These are phyloP conservation scores for Amphimedon queenslandica DNA, from an alignment of 37 sponge, comb jelly and placozoan genomes.

Conservation along the genomic window DNA sequence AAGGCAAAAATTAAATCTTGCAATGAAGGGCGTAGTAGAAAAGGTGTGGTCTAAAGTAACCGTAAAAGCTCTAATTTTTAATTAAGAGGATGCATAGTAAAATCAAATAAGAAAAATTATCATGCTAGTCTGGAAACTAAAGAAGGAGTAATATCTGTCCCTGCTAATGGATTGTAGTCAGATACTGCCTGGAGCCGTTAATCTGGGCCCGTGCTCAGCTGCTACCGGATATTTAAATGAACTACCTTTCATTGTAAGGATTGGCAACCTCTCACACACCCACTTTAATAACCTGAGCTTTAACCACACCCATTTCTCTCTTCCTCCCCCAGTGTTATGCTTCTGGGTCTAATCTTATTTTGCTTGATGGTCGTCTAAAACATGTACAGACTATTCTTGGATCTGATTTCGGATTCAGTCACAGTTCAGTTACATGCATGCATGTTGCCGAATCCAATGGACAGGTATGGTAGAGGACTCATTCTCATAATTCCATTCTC, in stretches of 20 bases:
- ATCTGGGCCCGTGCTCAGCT: conserved; percentile 51
- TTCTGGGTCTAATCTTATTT: conserved; percentile 66
- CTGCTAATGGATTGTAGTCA: conserved; percentile 54
- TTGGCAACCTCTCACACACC: background rate
- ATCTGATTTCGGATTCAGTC: conserved; percentile 31
- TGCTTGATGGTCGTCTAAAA: conserved; percentile 50
- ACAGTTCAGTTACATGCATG: conserved; percentile 29
- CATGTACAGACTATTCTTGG: conserved; percentile 73
- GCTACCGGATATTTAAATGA: conserved; percentile 52
- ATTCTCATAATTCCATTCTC: background rate
- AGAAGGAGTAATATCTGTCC: no score
- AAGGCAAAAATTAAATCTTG: background rate
- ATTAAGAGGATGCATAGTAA: no score
- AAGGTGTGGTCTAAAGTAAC: no score
- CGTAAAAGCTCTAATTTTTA: no score
- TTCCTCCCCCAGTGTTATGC: conserved; percentile 70
- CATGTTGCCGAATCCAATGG: conserved; percentile 57
- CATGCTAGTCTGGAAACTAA: no score
- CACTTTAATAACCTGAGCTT: background rate
- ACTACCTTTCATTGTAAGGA: conserved; percentile 68
- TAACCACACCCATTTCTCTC: no score
- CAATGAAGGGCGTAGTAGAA: no score
- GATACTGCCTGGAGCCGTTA: conserved; percentile 81
- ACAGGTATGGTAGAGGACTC: no score
- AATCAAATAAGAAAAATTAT: no score